Conservation (phyloP, 2,113 vertebrate species). For the Macaca nemestrina region DNA sequence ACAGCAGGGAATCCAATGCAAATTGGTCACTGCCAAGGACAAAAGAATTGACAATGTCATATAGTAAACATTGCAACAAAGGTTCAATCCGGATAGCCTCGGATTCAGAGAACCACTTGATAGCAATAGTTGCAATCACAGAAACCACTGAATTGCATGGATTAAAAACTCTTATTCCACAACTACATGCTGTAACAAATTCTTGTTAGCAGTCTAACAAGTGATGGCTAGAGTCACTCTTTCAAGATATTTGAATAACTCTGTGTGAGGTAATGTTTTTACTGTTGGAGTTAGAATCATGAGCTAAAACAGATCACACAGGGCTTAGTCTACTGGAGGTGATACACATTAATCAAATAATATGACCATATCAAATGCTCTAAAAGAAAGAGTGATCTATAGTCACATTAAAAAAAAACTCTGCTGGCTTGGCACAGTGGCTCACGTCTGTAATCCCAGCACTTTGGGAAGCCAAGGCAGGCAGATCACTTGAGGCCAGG, state of each 20-base stretch:
- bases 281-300: neutral
- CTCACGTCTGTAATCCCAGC: no score
- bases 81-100: neutral
- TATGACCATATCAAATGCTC: neutral
- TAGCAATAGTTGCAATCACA: neutral
- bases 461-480: no score
- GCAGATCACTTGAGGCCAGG: neutral
- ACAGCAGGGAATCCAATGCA: neutral
- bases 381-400: neutral
- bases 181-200: neutral
- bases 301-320: neutral
- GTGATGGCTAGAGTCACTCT: neutral
- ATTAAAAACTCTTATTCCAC: constrained; percentile 30
- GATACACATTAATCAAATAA: neutral
- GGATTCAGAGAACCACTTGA: neutral
- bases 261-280: neutral
- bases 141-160: neutral
- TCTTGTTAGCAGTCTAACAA: neutral
- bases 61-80: neutral
- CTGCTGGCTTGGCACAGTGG: no score
- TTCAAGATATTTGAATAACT: neutral
- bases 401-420: neutral
- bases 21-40: neutral
- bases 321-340: neutral
- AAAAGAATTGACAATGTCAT: neutral